phyloP scores from a whole-genome alignment of 2,797 vertebrate genomes.

The Lagorchestes hirsutus region DNA sequence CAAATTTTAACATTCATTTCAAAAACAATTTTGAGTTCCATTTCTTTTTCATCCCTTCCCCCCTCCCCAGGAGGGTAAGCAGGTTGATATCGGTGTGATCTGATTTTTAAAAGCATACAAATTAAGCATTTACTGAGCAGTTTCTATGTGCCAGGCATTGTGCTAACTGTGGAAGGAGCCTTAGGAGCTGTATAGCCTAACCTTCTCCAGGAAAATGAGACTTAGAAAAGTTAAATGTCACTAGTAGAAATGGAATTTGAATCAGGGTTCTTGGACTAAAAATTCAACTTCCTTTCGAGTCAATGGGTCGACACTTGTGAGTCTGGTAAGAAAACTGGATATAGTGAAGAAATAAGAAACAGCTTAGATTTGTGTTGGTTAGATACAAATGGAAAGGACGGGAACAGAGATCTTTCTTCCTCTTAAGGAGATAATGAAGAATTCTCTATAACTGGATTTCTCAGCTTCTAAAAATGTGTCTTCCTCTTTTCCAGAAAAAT shows the following conservation, averaged over 20 bases:
- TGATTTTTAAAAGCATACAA: not conserved
- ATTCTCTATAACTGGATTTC: not conserved
- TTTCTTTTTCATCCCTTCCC: too few relatives aligned
- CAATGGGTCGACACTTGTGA: not conserved
- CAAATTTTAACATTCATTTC: not conserved
- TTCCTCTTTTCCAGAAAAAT: conserved; percentile 41
- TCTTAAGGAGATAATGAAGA: conserved; percentile 6
- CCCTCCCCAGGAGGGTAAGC: not conserved
- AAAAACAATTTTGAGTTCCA: too few relatives aligned
- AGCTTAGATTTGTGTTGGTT: not conserved
- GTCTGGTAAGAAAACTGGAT: not conserved
- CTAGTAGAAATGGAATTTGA: not conserved
- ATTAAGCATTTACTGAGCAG: not conserved
- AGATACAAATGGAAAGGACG: not conserved
- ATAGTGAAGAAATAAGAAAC: not conserved
- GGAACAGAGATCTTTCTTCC: conserved; percentile 31
- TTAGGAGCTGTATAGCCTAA: not conserved
- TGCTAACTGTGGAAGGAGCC: not conserved
- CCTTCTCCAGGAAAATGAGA: not conserved
- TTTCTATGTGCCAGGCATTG: not conserved
- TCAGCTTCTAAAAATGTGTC: not conserved
- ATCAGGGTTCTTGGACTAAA: not conserved
- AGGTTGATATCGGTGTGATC: not conserved
- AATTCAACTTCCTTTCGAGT: not conserved
- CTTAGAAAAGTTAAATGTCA: not conserved